Evolutionary conservation across 1,140 invertebrate genomes (phyloP).

Genomic region (Bombus terrestris): DNA sequence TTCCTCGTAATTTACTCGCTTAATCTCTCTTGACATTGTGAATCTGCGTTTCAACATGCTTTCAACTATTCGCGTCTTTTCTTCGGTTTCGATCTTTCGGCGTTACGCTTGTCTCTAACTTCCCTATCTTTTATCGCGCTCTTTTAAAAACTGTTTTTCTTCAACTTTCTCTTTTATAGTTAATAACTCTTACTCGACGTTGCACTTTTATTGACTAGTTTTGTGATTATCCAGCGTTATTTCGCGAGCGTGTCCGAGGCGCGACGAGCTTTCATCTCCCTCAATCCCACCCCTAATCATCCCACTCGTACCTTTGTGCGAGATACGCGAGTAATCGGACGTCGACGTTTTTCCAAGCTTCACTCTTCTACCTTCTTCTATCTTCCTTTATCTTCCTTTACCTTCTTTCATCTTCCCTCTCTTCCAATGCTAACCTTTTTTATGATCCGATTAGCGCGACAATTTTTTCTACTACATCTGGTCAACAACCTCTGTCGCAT

Average conservation of each 20-base stretch:
- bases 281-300: neutral
- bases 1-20: neutral
- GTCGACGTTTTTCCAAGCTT: slow-evolving; percentile 34
- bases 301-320: neutral
- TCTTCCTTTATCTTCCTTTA: slow-evolving; percentile 1
- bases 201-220: slow-evolving; percentile 84
- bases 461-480: slow-evolving; percentile 21
- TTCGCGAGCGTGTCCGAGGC: slow-evolving; percentile 55
- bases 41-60: neutral
- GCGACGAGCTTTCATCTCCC: slow-evolving; percentile 26
- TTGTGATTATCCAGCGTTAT: slow-evolving; percentile 72
- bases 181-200: slow-evolving; percentile 79
- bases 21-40: neutral
- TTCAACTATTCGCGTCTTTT: slow-evolving; percentile 18
- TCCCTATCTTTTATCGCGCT: slow-evolving; percentile 40
- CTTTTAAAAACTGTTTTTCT: slow-evolving; percentile 36
- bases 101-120: slow-evolving; percentile 31
- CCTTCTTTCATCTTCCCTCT: neutral
- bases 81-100: slow-evolving; percentile 28
- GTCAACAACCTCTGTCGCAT: slow-evolving; percentile 14
- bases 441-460: slow-evolving; percentile 39
- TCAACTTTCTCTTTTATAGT: slow-evolving; percentile 45
- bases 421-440: neutral
- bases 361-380: slow-evolving; percentile 1
- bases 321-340: slow-evolving; percentile 38